Conservation (phyloP, 2,888 invertebrate genomes). For the Phortica okadai region DNA sequence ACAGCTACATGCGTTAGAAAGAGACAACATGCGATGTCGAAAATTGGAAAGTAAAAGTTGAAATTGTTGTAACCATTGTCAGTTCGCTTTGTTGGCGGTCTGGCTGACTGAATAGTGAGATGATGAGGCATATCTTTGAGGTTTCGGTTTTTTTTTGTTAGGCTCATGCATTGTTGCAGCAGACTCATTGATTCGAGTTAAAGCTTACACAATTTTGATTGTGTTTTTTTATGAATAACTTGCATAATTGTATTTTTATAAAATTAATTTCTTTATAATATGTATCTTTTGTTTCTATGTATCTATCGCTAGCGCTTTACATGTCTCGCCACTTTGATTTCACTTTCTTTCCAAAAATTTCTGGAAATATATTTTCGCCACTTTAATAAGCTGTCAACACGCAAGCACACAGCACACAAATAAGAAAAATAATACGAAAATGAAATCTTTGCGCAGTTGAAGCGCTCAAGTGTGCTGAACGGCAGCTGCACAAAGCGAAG, state of each 20-base stretch:
- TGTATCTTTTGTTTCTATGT: too few species aligned
- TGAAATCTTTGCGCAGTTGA: not conserved
- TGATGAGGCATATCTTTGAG: not conserved
- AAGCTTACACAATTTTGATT: too few species aligned
- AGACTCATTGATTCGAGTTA: too few species aligned
- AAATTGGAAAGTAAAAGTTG: not conserved
- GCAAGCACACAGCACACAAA: slow-evolving; percentile 5
- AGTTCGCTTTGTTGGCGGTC: not conserved
- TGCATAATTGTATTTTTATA: too few species aligned
- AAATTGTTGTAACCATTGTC: not conserved
- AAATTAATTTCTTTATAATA: too few species aligned
- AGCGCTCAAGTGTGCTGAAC: not conserved
- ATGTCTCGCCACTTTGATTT: not conserved
- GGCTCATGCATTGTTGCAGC: too few species aligned
- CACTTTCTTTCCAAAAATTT: slow-evolving; percentile 7
- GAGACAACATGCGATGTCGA: not conserved
- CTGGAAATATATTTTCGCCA: not conserved
- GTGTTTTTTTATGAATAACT: too few species aligned
- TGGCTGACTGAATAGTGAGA: too few species aligned
- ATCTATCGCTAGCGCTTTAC: not conserved
- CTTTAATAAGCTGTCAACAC: slow-evolving; percentile 14
- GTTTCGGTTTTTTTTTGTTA: too few species aligned
- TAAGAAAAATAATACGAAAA: not conserved
- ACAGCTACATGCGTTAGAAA: not conserved
- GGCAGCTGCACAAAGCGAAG: not conserved